These are phyloP conservation scores for Discoglossus pictus DNA, from an alignment of 2,797 vertebrate species.

Conservation along the genomic window DNA sequence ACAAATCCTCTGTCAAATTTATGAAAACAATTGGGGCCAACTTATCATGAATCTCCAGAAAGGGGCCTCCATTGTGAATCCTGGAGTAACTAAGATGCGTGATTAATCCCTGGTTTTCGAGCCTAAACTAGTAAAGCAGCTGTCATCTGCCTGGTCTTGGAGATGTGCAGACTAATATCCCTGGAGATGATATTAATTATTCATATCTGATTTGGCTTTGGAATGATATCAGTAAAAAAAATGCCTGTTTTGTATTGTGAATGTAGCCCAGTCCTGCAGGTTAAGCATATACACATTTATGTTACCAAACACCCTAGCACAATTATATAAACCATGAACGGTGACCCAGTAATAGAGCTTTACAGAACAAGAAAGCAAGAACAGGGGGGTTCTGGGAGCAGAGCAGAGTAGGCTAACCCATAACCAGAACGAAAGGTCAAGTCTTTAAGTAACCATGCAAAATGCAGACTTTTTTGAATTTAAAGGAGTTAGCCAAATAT, in stretches of 20 bases:
- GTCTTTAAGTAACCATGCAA: conserved; percentile 42
- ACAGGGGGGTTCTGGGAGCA: conserved; percentile 49
- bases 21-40: conserved; percentile 65
- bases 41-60: conserved; percentile 70
- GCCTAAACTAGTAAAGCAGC: conserved; percentile 70
- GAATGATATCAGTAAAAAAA: conserved; percentile 86
- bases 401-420: conserved; percentile 39
- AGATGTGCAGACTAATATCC: conserved; percentile 80
- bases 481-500: conserved; percentile 32
- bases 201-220: conserved; percentile 90
- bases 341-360: conserved; percentile 65
- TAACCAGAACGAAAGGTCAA: conserved; percentile 35
- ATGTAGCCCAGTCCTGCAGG: conserved; percentile 77
- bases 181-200: conserved; percentile 86
- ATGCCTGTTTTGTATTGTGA: conserved; percentile 73
- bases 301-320: conserved; percentile 59
- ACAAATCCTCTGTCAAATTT: conserved; percentile 53
- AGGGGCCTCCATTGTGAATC: conserved; percentile 63
- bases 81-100: conserved; percentile 63
- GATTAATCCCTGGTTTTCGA: conserved; percentile 72
- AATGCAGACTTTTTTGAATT: conserved; percentile 42
- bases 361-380: conserved; percentile 32
- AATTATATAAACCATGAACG: conserved; percentile 65
- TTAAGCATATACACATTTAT: conserved; percentile 71
- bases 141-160: conserved; percentile 70